Evolutionary conservation across 2,888 invertebrate genomes (phyloP), one percentile per base, ranked within the genome.

Genomic region (Caenorhabditis panamensis): DNA sequence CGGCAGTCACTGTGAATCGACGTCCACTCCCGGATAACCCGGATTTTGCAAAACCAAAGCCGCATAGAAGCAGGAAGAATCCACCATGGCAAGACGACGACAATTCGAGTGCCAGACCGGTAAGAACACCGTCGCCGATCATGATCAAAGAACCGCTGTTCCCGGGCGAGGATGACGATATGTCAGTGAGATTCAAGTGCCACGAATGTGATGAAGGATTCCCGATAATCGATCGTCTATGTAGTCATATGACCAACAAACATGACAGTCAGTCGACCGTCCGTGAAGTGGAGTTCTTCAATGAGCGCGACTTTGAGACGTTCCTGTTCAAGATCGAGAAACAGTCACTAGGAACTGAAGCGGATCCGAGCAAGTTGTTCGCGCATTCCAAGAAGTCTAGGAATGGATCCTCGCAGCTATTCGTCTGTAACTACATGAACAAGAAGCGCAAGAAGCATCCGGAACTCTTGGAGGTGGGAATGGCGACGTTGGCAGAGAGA

Each of bases 41-140:
- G 4, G 44, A 49, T 22, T 73, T 73, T 37, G 56, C 6, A 6
- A 37, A 64, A n/a, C 26, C 26, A 20, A 73, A 73, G 37, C 36
- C 11, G n/a, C 64, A 22, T 3, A 56, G 72, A 58, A 26, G 9
- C 6, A 20, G 73, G 26, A 73, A 73, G 20, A 66, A 41, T 28
- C 37, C 73, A n/a, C 73, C 64, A 26, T 73, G 73, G 67, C 62
- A 67, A 54, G 75, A 76, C n/a, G 75, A 76, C 16, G 16, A 11
- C 16, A 41, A 3, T 3, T 26, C n/a, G 6, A 61, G 41, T 9
- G 41, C 16, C 41, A 41, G 41, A 9, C n/a, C n/a, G n/a, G 13
- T 9, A 6, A 16, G 24, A 56, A 28, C 13, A 4, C n/a, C 49
- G 13, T 49, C 53, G n/a, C 72, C 49, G 18, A 31, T 31, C 31